phyloP scores from a whole-genome alignment of 2,888 invertebrate species.

The Lasioglossum marginatum region DNA sequence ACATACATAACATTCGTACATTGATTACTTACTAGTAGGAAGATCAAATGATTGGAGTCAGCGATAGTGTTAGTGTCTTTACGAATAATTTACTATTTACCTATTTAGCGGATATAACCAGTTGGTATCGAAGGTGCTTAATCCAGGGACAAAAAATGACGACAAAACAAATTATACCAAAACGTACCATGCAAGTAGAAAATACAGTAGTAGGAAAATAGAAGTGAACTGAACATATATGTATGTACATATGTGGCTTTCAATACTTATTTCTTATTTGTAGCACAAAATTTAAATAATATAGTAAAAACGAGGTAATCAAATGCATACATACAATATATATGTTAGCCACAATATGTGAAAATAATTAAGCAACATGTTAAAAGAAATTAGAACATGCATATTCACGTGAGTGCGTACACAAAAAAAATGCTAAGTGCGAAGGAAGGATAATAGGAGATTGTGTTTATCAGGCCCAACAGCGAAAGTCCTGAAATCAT shows the following conservation, averaged over 20 bases:
- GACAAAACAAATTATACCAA: slow-evolving; percentile 47
- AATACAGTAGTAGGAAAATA: slow-evolving; percentile 8
- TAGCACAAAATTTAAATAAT: background rate
- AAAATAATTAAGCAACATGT: slow-evolving; percentile 29
- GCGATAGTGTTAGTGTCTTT: background rate
- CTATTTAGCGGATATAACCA: slow-evolving; percentile 63
- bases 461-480: slow-evolving; percentile 73
- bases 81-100: slow-evolving; percentile 58
- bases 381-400: slow-evolving; percentile 21
- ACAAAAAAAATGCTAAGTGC: slow-evolving; percentile 66
- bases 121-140: slow-evolving; percentile 56
- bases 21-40: background rate
- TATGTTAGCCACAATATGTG: slow-evolving; percentile 26
- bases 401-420: slow-evolving; percentile 39
- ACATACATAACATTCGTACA: background rate
- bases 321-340: background rate
- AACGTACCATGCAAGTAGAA: slow-evolving; percentile 52
- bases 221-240: slow-evolving; percentile 5
- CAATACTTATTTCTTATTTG: background rate
- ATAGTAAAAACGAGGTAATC: background rate
- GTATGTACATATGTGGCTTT: slow-evolving; percentile 31
- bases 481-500: slow-evolving; percentile 74
- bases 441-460: slow-evolving; percentile 73
- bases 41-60: background rate
- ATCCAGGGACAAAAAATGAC: slow-evolving; percentile 50